Percentiles rank a stretch among this genome's conserved stretches.
phyloP scores from a whole-genome alignment of 2,113 vertebrate genomes.

The Alligator mississippiensis region DNA sequence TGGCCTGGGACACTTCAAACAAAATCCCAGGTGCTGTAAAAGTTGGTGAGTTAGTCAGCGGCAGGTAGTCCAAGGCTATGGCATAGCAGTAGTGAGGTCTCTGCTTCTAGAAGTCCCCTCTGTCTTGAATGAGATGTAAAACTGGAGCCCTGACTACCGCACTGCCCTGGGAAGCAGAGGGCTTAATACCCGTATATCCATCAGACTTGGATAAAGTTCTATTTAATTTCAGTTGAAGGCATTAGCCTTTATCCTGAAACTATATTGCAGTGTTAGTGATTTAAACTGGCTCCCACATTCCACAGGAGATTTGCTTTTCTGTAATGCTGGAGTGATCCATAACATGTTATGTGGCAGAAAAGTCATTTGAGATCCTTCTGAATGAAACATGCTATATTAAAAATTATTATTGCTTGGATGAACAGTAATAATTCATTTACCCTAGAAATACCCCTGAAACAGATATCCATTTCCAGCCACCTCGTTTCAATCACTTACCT shows the following conservation, averaged over 20 bases:
- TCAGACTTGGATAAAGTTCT: background rate
- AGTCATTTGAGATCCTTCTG: background rate
- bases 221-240: background rate
- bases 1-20: background rate
- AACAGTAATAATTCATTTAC: constrained; percentile 12
- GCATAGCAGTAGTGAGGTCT: background rate
- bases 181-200: background rate
- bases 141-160: background rate
- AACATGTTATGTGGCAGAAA: background rate
- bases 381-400: background rate
- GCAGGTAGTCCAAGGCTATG: background rate
- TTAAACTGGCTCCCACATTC: background rate
- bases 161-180: background rate
- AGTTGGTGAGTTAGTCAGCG: background rate
- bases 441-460: background rate
- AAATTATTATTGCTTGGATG: background rate
- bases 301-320: background rate
- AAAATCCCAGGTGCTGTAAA: background rate
- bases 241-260: background rate
- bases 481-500: background rate
- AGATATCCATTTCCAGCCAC: background rate
- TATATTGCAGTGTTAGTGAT: background rate
- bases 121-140: background rate
- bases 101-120: background rate
- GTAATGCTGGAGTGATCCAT: background rate